Percentiles rank a stretch among this genome's conserved stretches.
Evolutionary conservation across 2,797 vertebrate genomes (phyloP).

Genomic region (Adelosebastes latens): DNA sequence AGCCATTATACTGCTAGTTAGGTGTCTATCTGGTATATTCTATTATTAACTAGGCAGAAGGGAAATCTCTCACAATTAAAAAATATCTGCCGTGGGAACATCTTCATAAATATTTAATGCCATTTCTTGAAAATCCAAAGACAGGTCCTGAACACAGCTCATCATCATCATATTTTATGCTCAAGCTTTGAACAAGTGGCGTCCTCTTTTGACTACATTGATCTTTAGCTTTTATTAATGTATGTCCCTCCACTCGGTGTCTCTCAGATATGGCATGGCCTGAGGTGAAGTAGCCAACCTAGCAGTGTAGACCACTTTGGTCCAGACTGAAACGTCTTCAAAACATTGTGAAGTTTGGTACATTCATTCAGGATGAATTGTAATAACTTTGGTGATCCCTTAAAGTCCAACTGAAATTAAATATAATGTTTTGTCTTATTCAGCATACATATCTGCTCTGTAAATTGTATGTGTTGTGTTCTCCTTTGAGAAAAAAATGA

Average conservation of each 20-base stretch:
- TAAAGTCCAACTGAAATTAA: no score
- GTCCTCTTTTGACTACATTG: slow-evolving; percentile 8
- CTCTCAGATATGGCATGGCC: slow-evolving; percentile 1
- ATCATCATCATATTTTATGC: slow-evolving; percentile 55
- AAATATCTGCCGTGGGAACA: slow-evolving; percentile 46
- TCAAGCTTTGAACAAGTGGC: slow-evolving; percentile 24
- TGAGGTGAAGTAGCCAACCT: slow-evolving; percentile 1
- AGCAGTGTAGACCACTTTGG: background rate
- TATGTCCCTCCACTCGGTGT: background rate
- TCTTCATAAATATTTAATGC: slow-evolving; percentile 71
- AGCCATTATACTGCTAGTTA: slow-evolving; percentile 50
- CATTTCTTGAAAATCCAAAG: slow-evolving; percentile 42
- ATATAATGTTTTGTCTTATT: no score
- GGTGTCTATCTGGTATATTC: slow-evolving; percentile 55
- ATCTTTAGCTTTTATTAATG: slow-evolving; percentile 23
- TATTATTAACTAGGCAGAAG: slow-evolving; percentile 66
- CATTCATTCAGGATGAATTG: background rate
- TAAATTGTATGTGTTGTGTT: background rate
- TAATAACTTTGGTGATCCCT: no score
- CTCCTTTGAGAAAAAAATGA: background rate
- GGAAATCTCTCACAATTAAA: slow-evolving; percentile 64
- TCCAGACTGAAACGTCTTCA: background rate
- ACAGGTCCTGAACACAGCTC: slow-evolving; percentile 44
- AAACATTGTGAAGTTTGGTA: background rate
- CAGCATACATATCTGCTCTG: background rate